A percentile compares a stretch with the other conserved stretches of the same genome.
phyloP scores from a whole-genome alignment of 1,140 invertebrate species.

The Drosophila mauritiana region DNA sequence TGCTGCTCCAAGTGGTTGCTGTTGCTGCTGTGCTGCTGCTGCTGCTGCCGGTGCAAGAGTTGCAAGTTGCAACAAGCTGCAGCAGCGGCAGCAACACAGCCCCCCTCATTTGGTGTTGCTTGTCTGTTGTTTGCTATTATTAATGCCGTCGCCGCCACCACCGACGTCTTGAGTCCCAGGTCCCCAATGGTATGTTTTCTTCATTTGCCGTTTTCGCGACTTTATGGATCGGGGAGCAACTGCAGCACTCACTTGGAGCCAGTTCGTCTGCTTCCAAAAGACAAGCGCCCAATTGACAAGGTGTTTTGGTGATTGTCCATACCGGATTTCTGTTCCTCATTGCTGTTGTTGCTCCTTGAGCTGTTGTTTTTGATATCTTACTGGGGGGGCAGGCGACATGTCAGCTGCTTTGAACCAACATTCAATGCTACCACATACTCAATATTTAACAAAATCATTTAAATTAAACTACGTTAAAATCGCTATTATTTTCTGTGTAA shows the following conservation, averaged over 20 bases:
- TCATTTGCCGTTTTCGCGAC: constrained; percentile 60
- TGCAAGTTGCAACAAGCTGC: constrained; percentile 60
- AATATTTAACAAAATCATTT: too few species aligned
- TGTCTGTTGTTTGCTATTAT: constrained; percentile 76
- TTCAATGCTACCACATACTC: background rate
- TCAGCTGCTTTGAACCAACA: constrained; percentile 15
- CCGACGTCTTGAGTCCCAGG: constrained; percentile 22
- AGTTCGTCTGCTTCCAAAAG: constrained; percentile 59
- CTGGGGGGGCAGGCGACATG: constrained; percentile 23
- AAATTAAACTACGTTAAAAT: too few species aligned
- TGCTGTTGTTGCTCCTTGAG: constrained; percentile 15
- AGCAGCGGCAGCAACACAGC: constrained; percentile 31
- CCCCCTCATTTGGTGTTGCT: constrained; percentile 78
- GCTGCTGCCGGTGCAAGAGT: constrained; percentile 66
- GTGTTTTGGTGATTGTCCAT: constrained; percentile 55
- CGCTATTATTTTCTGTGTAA: too few species aligned
- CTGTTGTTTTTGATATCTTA: constrained; percentile 25
- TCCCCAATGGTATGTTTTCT: constrained; percentile 33
- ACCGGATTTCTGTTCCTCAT: constrained; percentile 44
- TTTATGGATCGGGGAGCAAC: constrained; percentile 73
- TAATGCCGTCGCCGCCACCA: constrained; percentile 60
- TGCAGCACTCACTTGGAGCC: constrained; percentile 54
- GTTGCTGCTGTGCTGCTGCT: constrained; percentile 51
- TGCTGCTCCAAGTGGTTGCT: constrained; percentile 73
- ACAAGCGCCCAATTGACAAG: constrained; percentile 63